Percentiles rank a stretch among this genome's conserved stretches.
These are phyloP conservation scores for Laterallus jamaicensis DNA, from an alignment of 2,113 vertebrate genomes.

Conservation along the genomic window DNA sequence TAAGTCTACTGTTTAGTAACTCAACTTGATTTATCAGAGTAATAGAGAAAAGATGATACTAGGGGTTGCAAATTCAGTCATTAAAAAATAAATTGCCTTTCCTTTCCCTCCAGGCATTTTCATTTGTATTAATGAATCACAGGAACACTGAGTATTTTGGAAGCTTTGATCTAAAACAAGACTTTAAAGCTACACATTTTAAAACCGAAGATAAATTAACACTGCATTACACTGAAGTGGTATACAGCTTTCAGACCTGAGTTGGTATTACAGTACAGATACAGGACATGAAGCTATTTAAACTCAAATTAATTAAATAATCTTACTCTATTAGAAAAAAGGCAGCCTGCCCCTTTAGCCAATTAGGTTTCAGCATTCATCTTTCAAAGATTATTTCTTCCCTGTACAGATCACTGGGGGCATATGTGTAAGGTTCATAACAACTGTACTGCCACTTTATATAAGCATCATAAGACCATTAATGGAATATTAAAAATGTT, in stretches of 20 bases:
- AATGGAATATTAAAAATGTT: background rate
- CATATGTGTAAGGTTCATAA: background rate
- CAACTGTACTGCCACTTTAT: background rate
- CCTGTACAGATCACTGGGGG: background rate
- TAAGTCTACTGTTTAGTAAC: background rate
- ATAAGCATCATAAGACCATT: background rate
- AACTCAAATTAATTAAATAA: background rate
- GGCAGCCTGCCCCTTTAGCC: background rate
- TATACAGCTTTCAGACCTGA: background rate
- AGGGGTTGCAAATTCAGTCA: background rate
- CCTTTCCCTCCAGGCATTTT: background rate
- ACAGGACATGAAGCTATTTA: background rate
- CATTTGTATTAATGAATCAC: background rate
- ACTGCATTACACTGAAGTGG: background rate
- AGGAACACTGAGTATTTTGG: background rate
- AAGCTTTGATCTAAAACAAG: background rate
- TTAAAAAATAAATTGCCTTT: background rate
- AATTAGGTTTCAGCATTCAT: background rate
- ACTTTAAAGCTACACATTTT: background rate
- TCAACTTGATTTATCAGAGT: background rate
- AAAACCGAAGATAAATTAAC: background rate
- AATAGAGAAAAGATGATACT: background rate
- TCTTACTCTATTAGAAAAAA: background rate
- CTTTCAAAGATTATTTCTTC: background rate
- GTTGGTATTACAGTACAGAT: background rate